Base-by-base conservation (phyloP, 2,797 vertebrate species). In the Leptatherina wallacei region DNA sequence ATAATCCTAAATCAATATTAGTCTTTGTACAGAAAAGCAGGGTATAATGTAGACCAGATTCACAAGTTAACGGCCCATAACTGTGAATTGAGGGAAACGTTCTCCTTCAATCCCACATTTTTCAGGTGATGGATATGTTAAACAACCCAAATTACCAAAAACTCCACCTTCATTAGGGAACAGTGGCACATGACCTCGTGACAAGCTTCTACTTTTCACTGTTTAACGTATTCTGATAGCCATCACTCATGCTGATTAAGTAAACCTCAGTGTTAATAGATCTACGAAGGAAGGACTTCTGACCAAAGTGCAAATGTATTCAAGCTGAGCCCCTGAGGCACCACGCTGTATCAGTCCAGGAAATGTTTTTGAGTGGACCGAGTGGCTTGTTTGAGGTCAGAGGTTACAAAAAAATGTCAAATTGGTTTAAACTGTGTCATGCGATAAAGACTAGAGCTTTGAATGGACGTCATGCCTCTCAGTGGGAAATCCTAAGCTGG, bases 241-340 rank as follows among this genome's bases (percentile, higher is more conserved):
- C 59, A 71, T 90, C 84, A 64, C 68, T 93, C 89, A 84, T 9
- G 30, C 70, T 79, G 81, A 91, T 89, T 69, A 78, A 76, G 77
- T 67, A 75, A 78, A 75, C 40, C 30, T n/a, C 52, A 3, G 40
- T 29, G 78, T 66, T 85, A 87, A 90, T 71, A 80, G 82, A 90
- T 78, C 71, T 83, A 67, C 69, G 55, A 16, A 63, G 32, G 54
- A 85, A 72, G 33, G 56, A 35, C 73, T 65, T 73, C 55, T 71
- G 85, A 87, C 78, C 70, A 75, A 86, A 77, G 61, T 61, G 72
- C 32, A 84, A 86, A 90, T 74, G 63, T 57, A 72, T 79, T 79
- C 69, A 82, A 73, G 70, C 75, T 61, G 65, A 68, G 61, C 11
- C 81, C 84, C 64, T 0, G 65, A 80, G 84, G 82, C 71, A 2